A percentile compares a stretch with the other conserved stretches of the same genome.
Evolutionary conservation across 2,888 invertebrate species (phyloP).

Genomic region (Philhelius pedissequus): DNA sequence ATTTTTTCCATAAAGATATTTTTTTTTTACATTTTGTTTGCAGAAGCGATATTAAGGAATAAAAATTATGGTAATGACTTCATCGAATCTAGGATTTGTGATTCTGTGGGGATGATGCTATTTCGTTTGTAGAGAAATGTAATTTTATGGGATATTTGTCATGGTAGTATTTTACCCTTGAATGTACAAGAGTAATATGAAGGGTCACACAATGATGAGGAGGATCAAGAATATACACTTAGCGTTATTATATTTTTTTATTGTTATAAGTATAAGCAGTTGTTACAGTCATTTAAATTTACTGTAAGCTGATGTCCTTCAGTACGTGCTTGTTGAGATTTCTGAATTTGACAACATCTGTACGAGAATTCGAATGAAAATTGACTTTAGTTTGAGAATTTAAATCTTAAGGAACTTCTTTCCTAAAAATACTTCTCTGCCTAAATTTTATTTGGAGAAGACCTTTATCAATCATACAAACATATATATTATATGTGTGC

Average conservation of each 20-base stretch:
- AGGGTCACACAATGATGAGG: slow-evolving; percentile 36
- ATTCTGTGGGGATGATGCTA: slow-evolving; percentile 5
- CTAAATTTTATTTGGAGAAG: background rate
- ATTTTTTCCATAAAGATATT: slow-evolving; percentile 18
- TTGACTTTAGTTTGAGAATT: too few species aligned
- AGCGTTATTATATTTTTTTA: slow-evolving; percentile 46
- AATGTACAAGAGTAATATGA: background rate
- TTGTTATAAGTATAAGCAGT: slow-evolving; percentile 46
- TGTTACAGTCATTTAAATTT: slow-evolving; percentile 50
- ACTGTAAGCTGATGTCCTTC: slow-evolving; percentile 34
- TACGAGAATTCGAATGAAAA: background rate
- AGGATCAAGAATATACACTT: slow-evolving; percentile 52
- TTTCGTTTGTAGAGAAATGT: background rate
- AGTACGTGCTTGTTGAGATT: background rate
- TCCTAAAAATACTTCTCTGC: too few species aligned
- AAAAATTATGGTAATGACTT: slow-evolving; percentile 63
- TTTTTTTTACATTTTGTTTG: slow-evolving; percentile 12
- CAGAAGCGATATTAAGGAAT: slow-evolving; percentile 34
- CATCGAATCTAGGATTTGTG: slow-evolving; percentile 38
- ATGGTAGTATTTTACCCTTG: slow-evolving; percentile 16
- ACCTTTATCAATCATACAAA: too few species aligned
- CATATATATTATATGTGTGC: too few species aligned
- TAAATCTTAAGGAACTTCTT: too few species aligned
- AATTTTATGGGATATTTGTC: background rate
- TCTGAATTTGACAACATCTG: background rate